phyloP scores from a whole-genome alignment of 2,888 invertebrate species.

The Charanyca ferruginea region DNA sequence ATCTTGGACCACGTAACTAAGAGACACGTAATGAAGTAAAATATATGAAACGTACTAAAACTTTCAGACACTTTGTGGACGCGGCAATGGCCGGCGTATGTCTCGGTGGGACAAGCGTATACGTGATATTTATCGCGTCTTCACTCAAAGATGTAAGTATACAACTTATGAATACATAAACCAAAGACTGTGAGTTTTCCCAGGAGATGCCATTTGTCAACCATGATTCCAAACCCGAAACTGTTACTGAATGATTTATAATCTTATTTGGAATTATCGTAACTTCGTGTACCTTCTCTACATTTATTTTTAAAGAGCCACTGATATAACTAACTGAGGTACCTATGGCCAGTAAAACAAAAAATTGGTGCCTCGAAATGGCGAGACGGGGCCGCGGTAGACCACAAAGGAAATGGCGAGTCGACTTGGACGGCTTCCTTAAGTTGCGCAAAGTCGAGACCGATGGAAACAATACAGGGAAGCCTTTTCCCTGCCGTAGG shows the following conservation, averaged over 20 bases:
- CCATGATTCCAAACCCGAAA: not conserved
- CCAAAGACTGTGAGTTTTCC: not conserved
- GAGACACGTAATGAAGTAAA: not conserved
- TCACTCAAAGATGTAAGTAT: slow-evolving; percentile 92
- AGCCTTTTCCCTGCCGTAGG: too few species aligned
- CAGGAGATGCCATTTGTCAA: not conserved
- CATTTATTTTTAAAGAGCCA: too few species aligned
- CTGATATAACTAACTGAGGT: too few species aligned
- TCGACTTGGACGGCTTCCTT: too few species aligned
- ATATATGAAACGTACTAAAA: slow-evolving; percentile 3
- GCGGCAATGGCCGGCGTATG: slow-evolving; percentile 93
- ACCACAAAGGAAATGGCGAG: too few species aligned
- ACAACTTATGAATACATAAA: slow-evolving; percentile 5
- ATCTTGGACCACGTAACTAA: not conserved
- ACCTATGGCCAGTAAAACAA: too few species aligned
- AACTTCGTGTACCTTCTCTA: too few species aligned
- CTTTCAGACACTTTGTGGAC: slow-evolving; percentile 93
- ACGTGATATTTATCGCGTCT: slow-evolving; percentile 94
- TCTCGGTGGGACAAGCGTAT: slow-evolving; percentile 94
- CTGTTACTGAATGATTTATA: slow-evolving; percentile 12
- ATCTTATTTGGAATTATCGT: not conserved
- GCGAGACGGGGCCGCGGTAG: too few species aligned
- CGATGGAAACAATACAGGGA: too few species aligned
- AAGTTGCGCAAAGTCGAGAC: too few species aligned
- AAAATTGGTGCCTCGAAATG: too few species aligned